A percentile compares a stretch with the other conserved stretches of the same genome.
phyloP scores from a whole-genome alignment of 53 echinoderm and acorn worm genomes.

The Arbacia lixula region DNA sequence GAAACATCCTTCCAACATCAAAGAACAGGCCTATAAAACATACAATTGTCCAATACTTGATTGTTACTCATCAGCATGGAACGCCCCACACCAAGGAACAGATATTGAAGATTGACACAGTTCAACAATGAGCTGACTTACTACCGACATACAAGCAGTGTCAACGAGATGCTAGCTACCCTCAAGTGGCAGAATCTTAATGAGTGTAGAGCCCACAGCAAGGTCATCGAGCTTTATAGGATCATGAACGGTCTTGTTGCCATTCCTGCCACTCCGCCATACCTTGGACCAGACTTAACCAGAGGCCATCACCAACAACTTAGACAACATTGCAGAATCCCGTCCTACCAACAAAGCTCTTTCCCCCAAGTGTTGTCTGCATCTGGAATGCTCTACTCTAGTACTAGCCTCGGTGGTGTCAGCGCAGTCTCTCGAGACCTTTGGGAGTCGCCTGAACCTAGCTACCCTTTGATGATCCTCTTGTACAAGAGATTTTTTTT shows the following conservation, averaged over 20 bases:
- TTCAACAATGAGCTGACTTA: conserved; percentile 51
- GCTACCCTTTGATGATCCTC: conserved; percentile 10
- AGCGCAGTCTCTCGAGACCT: background rate
- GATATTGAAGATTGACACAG: conserved; percentile 17
- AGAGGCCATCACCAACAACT: background rate
- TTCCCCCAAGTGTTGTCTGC: background rate
- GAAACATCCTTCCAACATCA: too few relatives aligned
- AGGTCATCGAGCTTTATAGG: conserved; percentile 35
- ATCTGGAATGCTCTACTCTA: conserved; percentile 5
- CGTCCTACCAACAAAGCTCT: background rate
- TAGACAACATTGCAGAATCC: background rate
- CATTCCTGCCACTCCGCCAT: conserved; percentile 38
- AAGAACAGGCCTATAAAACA: too few relatives aligned
- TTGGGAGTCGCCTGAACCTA: background rate
- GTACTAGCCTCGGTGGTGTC: background rate
- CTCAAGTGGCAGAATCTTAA: conserved; percentile 39
- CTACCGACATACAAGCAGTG: conserved; percentile 37
- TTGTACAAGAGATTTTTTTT: too few relatives aligned
- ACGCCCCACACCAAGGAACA: conserved; percentile 53
- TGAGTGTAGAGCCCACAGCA: background rate
- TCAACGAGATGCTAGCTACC: background rate
- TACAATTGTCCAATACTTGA: conserved; percentile 53
- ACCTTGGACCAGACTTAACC: background rate
- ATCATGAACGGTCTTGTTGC: conserved; percentile 53
- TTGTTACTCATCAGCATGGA: conserved; percentile 47